Evolutionary conservation across 2,888 invertebrate genomes (phyloP).

Genomic region (Flexamia atlantica): DNA sequence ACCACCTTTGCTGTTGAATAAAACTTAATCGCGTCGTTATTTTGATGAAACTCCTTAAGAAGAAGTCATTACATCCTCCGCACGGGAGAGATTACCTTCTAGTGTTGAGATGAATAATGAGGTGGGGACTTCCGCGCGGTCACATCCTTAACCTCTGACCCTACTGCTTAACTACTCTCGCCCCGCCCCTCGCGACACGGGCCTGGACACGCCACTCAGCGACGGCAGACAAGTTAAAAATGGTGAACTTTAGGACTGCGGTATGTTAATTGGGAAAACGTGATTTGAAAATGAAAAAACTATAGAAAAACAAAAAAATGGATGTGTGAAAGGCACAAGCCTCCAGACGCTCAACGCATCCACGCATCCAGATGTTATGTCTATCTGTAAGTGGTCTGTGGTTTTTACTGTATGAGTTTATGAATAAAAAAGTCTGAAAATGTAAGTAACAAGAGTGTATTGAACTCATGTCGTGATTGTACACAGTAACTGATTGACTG

Average conservation of each 20-base stretch:
- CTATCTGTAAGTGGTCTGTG: too few species aligned
- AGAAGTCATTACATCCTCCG: slow-evolving; percentile 44
- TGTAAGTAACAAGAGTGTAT: too few species aligned
- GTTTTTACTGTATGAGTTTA: too few species aligned
- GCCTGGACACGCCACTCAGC: not conserved
- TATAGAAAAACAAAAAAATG: too few species aligned
- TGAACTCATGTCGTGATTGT: not conserved
- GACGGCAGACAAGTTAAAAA: too few species aligned
- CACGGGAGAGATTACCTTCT: slow-evolving; percentile 19
- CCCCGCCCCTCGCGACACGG: not conserved
- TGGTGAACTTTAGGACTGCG: too few species aligned
- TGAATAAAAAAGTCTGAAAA: too few species aligned
- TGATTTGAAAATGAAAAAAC: too few species aligned
- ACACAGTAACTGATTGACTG: not conserved
- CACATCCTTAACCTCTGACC: slow-evolving; percentile 56
- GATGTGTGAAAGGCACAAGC: too few species aligned
- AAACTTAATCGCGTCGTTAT: slow-evolving; percentile 45
- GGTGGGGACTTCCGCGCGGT: slow-evolving; percentile 30
- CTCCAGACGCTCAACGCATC: too few species aligned
- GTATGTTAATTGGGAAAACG: too few species aligned
- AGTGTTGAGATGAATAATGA: slow-evolving; percentile 56
- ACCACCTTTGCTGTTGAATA: slow-evolving; percentile 1
- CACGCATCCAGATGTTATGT: too few species aligned
- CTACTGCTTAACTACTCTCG: not conserved
- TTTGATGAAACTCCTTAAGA: slow-evolving; percentile 52